Evolutionary conservation across 2,888 invertebrate species (phyloP).

Genomic region (Oxyteleia sp.): DNA sequence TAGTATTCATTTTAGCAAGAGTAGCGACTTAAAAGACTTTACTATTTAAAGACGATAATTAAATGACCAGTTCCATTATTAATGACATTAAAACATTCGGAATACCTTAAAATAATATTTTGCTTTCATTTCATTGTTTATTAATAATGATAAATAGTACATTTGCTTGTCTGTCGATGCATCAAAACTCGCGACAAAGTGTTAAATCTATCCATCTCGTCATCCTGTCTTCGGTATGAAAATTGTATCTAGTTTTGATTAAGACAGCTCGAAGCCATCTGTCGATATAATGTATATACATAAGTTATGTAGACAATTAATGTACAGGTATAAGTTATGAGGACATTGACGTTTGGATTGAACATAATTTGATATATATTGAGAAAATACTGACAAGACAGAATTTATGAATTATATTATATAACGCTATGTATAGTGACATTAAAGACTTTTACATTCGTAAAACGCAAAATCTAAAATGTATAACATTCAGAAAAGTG

Average conservation of each 20-base stretch:
- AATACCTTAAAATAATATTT: too few relatives aligned
- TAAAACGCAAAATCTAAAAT: too few relatives aligned
- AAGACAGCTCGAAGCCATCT: constrained; percentile 18
- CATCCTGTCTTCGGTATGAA: not conserved
- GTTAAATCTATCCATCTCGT: not conserved
- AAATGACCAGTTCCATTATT: too few relatives aligned
- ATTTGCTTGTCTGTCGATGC: not conserved
- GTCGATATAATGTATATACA: constrained; percentile 21
- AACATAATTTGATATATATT: constrained; percentile 8
- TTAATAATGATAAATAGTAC: not conserved
- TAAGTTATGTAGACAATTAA: constrained; percentile 10
- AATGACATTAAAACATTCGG: too few relatives aligned
- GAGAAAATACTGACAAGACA: constrained; percentile 13
- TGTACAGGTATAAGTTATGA: not conserved
- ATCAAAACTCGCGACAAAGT: not conserved
- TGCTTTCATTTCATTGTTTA: not conserved
- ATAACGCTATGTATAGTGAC: too few relatives aligned
- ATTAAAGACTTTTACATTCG: too few relatives aligned
- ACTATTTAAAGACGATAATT: too few relatives aligned
- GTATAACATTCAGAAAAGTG: too few relatives aligned
- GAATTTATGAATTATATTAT: not conserved
- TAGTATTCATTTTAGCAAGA: too few relatives aligned
- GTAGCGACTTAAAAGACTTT: too few relatives aligned
- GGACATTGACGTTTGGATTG: constrained; percentile 12
- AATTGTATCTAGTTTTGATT: constrained; percentile 21